A percentile compares a stretch with the other conserved stretches of the same genome.
phyloP scores from a whole-genome alignment of 2,113 vertebrate species.

The Chunga burmeisteri region DNA sequence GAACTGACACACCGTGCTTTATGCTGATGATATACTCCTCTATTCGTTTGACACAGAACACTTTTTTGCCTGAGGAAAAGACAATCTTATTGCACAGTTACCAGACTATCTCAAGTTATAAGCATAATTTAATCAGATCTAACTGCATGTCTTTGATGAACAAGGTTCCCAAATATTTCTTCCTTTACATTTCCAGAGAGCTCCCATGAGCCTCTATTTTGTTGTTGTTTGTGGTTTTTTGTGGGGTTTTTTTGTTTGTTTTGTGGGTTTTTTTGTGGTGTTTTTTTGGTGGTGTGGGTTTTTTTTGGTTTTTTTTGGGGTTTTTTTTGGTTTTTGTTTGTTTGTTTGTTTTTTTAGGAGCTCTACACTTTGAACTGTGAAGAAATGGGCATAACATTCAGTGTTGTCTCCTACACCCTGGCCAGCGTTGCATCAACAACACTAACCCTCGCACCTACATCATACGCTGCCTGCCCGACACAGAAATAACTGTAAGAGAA shows the following conservation, averaged over 20 bases:
- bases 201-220: not conserved
- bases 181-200: not conserved
- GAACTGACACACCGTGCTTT: not conserved
- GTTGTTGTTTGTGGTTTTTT: too few species aligned
- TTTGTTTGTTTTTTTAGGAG: not conserved
- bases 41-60: not conserved
- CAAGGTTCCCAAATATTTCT: not conserved
- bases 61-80: slow-evolving; percentile 38
- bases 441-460: not conserved
- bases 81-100: not conserved
- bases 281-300: too few species aligned
- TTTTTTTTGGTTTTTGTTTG: too few species aligned
- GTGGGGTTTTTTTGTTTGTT: not conserved
- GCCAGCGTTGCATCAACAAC: not conserved
- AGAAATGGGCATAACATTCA: not conserved
- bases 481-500: not conserved
- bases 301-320: too few species aligned
- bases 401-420: not conserved
- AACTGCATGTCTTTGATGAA: not conserved
- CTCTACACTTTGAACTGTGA: not conserved
- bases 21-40: not conserved
- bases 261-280: not conserved
- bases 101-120: not conserved
- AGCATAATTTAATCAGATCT: not conserved
- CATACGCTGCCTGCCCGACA: not conserved